A percentile compares a stretch with the other conserved stretches of the same genome.
Conservation (phyloP, 2,888 invertebrate genomes). For the Polyommatus icarus region DNA sequence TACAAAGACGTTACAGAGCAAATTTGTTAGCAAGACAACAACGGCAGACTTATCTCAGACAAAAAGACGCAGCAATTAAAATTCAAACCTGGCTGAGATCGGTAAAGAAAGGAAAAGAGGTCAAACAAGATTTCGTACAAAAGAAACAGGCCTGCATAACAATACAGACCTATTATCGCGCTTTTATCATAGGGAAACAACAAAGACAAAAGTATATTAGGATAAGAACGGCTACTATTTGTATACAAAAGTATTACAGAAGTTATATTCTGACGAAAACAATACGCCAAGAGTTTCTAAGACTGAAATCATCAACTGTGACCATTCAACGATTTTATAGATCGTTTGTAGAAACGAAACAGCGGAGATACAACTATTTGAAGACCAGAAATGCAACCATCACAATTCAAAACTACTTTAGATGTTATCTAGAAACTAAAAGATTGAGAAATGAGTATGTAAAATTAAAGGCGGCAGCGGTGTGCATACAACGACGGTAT, state of each 20-base stretch:
- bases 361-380: conserved; percentile 50
- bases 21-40: conserved; percentile 50
- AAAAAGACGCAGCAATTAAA: conserved; percentile 55
- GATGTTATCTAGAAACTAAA: conserved; percentile 50
- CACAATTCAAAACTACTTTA: conserved; percentile 54
- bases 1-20: conserved; percentile 69
- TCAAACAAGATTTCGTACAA: conserved; percentile 51
- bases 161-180: conserved; percentile 71
- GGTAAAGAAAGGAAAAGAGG: conserved; percentile 48
- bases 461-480: conserved; percentile 56
- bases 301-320: conserved; percentile 49
- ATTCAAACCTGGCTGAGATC: conserved; percentile 68
- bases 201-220: conserved; percentile 58
- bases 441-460: conserved; percentile 56
- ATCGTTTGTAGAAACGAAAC: conserved; percentile 50
- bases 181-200: conserved; percentile 54
- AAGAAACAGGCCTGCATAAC: conserved; percentile 58
- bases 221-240: conserved; percentile 57
- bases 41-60: conserved; percentile 52
- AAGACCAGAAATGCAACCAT: conserved; percentile 48
- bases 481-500: conserved; percentile 67
- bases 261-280: conserved; percentile 56
- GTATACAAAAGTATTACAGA: conserved; percentile 61
- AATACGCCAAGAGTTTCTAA: conserved; percentile 52
- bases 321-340: conserved; percentile 56